phyloP scores from a whole-genome alignment of 64 coral and sea anemone species.

The Stichodactyla mertensii region DNA sequence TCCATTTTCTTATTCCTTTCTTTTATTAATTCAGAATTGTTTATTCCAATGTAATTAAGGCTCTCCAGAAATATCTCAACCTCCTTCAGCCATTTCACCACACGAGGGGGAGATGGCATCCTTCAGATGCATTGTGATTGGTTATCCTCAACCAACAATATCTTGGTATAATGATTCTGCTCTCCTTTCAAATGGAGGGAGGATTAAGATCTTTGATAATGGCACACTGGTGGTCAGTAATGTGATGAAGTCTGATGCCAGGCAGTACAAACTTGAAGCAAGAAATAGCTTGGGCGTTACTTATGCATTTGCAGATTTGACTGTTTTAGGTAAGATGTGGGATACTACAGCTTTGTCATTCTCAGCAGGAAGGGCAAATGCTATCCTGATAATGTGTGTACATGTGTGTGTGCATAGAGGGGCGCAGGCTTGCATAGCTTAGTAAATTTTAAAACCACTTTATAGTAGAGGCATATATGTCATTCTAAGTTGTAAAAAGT shows the following conservation, averaged over 20 bases:
- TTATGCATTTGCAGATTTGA: conserved; percentile 23
- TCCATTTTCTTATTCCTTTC: too few relatives aligned
- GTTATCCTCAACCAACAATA: conserved; percentile 11
- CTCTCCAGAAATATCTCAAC: conserved; percentile 16
- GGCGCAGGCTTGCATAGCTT: too few relatives aligned
- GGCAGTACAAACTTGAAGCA: conserved; percentile 18
- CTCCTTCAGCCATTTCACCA: conserved; percentile 17
- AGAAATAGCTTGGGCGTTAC: conserved; percentile 16
- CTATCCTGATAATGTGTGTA: background rate
- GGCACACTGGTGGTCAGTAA: conserved; percentile 15
- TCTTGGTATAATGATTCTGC: conserved; percentile 5
- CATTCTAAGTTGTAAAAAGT: too few relatives aligned
- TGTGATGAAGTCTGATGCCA: conserved; percentile 38
- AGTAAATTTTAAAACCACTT: too few relatives aligned
- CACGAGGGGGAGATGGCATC: conserved; percentile 29
- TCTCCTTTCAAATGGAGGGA: conserved; percentile 11
- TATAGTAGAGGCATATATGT: too few relatives aligned
- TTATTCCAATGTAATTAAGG: conserved; percentile 7
- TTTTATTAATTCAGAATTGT: background rate
- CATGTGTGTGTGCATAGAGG: background rate
- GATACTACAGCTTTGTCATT: too few relatives aligned
- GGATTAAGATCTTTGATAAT: conserved; percentile 45
- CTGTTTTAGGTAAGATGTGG: conserved; percentile 25
- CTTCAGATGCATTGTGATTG: conserved; percentile 39
- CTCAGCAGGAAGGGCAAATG: too few relatives aligned